Base-by-base conservation (phyloP, 2,888 invertebrate genomes). In the Scaptomyza caliginosa region DNA sequence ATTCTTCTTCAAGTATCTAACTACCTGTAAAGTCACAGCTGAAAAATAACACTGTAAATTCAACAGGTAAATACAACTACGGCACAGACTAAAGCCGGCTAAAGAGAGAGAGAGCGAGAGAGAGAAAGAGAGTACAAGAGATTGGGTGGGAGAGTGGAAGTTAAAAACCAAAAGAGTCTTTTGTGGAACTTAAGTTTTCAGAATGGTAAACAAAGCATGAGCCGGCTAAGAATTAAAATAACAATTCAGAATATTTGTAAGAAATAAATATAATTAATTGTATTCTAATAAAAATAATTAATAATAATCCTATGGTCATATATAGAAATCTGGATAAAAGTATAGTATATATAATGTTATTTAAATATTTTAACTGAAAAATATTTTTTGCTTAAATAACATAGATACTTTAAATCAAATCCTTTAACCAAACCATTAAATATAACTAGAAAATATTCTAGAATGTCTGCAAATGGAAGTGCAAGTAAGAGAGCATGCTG, bases 11-110 rank as follows among this genome's bases (percentile, higher is more conserved):
- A 34, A 34, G 34, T 34, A 34, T n/a, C 34, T 8, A 64, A 66
- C 77, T 57, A 78, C 79, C 76, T 77, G 76, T 52, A 56, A 67
- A 75, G 67, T 78, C 67, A 78, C 57, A 62, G 48, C 59, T 36
- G 24, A 50, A 54, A 43, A 43, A 54, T 24, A 54, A 59, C 23
- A 38, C 48, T 17, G 28, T 21, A 36, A 30, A 30, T 6, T 23
- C 64, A 67, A 65, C 79, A 77, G 76, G 76, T 75, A 78, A 64
- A 48, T 34, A 59, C n/a, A n/a, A n/a, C 36, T 4, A 28, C 17
- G 48, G 17, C 7, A 30, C 26, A 17, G 8, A 19, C 38, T 10
- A 28, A 45, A 46, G 56, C 17, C 38, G 24, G 28, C 40, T 16
- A 16, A 24, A 49, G 19, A 17, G 7, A 10, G 13, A 42, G 30